Evolutionary conservation across 2,797 vertebrate genomes (phyloP), one percentile per base, ranked within the genome.

Genomic region (Sternotherus odoratus): DNA sequence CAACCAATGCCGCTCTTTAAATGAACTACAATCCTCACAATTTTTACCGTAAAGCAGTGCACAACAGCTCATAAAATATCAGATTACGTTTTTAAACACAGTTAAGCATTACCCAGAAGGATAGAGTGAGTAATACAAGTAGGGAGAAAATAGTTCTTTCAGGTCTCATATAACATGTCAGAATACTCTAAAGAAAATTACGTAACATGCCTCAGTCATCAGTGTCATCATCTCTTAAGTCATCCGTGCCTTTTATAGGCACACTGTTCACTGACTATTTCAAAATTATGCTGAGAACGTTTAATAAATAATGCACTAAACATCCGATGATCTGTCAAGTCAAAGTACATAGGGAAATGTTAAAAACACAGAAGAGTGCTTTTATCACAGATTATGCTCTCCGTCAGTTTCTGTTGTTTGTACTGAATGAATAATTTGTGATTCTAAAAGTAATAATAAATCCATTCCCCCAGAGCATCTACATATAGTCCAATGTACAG

Each of bases 251-350:
- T 79, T 95, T 50, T 77, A 79, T 43, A 56, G 60, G 51, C 89
- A 93, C 85, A 81, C 23, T 54, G 87, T 95, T 79, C 86, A 83
- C 79, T 94, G 85, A 95, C 91, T 95, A 84, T 88, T 90, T 94
- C 79, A 95, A 91, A 95, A 53, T 92, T 79, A 91, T 77, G 46
- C 91, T 94, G 86, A 63, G 92, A 94, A 54, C 56, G 28, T 93
- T 96, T 95, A 96, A 91, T 96, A 97, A 97, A 96, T 91, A 84
- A 95, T 96, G 93, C 83, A 95, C 66, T 80, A 95, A 97, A 91
- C 46, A 83, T 84, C 80, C 88, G 93, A 94, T 92, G 82, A 96
- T 93, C 80, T 93, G 87, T 96, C 91, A 95, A 60, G 0, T 60
- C 54, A 91, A 89, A 39, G 88, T 92, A 93, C 51, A 48, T 4